Conservation (phyloP, 2,113 vertebrate genomes). For the Platysternon megacephalum region DNA sequence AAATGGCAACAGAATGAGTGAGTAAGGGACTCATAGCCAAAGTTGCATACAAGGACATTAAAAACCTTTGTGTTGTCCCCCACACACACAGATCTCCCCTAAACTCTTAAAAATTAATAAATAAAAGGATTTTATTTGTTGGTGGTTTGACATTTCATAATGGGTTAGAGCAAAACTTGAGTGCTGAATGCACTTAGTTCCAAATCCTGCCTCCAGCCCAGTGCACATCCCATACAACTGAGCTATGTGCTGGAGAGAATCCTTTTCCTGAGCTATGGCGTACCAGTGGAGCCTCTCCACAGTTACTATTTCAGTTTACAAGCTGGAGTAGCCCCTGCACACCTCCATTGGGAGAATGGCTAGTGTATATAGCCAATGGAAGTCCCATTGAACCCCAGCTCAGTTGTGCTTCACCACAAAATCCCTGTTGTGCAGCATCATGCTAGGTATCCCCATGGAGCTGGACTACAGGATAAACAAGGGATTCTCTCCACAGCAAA, state of each 20-base stretch:
- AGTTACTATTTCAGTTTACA: neutral
- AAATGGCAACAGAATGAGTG: neutral
- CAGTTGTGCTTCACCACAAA: neutral
- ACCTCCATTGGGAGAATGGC: neutral
- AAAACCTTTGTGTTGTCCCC: neutral
- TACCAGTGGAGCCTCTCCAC: neutral
- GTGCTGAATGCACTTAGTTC: neutral
- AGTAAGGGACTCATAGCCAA: neutral
- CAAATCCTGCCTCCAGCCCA: neutral
- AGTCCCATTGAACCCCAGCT: neutral
- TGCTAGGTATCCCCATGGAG: neutral
- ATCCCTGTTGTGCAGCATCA: neutral
- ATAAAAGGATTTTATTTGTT: neutral
- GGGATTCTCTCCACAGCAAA: neutral
- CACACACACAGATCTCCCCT: too few relatives aligned
- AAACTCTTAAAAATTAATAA: neutral
- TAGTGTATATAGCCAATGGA: neutral
- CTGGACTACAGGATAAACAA: neutral
- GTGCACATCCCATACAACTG: neutral
- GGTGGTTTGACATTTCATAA: neutral
- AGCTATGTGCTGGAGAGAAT: neutral
- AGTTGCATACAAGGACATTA: neutral
- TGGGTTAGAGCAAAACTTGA: neutral
- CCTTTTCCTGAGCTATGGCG: neutral
- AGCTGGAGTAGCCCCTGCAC: neutral